These are phyloP conservation scores for Caerostris extrusa DNA, from an alignment of 1,140 invertebrate species.

Conservation along the genomic window DNA sequence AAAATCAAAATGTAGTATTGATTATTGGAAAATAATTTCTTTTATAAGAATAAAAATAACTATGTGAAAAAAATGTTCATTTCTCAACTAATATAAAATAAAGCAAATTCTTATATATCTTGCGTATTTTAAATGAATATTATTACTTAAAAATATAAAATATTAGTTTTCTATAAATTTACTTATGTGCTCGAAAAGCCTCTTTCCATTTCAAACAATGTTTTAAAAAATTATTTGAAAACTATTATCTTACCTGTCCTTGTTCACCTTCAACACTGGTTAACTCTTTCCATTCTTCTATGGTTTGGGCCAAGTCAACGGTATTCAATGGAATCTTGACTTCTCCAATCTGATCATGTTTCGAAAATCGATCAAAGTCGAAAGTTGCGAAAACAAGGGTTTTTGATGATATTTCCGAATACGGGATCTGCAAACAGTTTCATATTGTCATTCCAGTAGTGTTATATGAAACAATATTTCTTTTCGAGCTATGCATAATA, in stretches of 20 bases:
- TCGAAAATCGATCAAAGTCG: constrained; percentile 99
- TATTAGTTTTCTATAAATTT: too few species aligned
- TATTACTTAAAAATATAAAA: too few species aligned
- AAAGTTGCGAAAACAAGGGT: constrained; percentile 99
- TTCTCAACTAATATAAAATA: too few species aligned
- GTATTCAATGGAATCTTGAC: constrained; percentile 98
- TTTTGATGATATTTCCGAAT: constrained; percentile 79
- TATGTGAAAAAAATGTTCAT: too few species aligned
- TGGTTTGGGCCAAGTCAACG: constrained; percentile 98
- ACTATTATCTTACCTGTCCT: constrained; percentile 91
- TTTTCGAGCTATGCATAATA: neutral
- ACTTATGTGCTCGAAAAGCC: too few species aligned
- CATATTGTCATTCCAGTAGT: constrained; percentile 5
- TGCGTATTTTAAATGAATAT: too few species aligned
- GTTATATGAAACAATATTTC: too few species aligned
- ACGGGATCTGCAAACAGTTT: constrained; percentile 84
- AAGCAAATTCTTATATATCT: too few species aligned
- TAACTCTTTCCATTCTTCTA: constrained; percentile 99
- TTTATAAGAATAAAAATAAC: too few species aligned
- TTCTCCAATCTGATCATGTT: constrained; percentile 99
- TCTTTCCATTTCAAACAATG: neutral
- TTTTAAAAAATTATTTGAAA: neutral
- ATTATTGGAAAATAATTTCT: too few species aligned
- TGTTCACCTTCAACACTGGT: constrained; percentile 98
- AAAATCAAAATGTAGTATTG: too few species aligned